phyloP scores from a whole-genome alignment of 92 coral and sea anemone genomes.

The Zoanthus solanderi region DNA sequence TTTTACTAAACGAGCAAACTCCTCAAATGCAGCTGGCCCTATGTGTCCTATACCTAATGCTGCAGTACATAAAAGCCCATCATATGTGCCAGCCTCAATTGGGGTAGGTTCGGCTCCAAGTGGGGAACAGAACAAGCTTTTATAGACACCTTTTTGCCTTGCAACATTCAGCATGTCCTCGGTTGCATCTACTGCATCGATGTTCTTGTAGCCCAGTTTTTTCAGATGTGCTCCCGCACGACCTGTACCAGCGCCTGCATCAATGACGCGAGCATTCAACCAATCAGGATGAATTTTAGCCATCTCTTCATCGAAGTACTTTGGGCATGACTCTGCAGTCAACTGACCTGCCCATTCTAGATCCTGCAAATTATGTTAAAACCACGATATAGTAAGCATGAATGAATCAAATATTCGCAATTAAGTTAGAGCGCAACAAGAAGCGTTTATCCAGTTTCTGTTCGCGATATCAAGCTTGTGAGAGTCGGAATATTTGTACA shows the following conservation, averaged over 20 bases:
- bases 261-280: background rate
- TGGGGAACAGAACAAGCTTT: constrained; percentile 53
- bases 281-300: background rate
- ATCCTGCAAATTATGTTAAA: background rate
- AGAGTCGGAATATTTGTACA: too few relatives aligned
- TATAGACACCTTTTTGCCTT: constrained; percentile 55
- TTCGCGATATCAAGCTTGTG: too few relatives aligned
- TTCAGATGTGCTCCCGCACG: constrained; percentile 25
- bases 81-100: too few relatives aligned
- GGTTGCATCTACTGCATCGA: constrained; percentile 62
- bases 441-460: too few relatives aligned
- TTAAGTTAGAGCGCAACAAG: too few relatives aligned
- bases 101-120: background rate
- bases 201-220: constrained; percentile 55
- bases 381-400: too few relatives aligned
- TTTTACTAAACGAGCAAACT: constrained; percentile 31
- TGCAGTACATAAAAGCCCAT: constrained; percentile 25
- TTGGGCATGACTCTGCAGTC: background rate
- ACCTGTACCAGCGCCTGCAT: background rate
- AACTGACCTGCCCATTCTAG: constrained; percentile 29
- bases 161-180: constrained; percentile 64
- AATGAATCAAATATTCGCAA: too few relatives aligned
- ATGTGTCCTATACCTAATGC: constrained; percentile 34
- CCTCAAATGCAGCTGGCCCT: constrained; percentile 31
- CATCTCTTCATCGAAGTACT: too few relatives aligned